phyloP scores from a whole-genome alignment of 2,113 vertebrate species.

The Chinchilla lanigera region DNA sequence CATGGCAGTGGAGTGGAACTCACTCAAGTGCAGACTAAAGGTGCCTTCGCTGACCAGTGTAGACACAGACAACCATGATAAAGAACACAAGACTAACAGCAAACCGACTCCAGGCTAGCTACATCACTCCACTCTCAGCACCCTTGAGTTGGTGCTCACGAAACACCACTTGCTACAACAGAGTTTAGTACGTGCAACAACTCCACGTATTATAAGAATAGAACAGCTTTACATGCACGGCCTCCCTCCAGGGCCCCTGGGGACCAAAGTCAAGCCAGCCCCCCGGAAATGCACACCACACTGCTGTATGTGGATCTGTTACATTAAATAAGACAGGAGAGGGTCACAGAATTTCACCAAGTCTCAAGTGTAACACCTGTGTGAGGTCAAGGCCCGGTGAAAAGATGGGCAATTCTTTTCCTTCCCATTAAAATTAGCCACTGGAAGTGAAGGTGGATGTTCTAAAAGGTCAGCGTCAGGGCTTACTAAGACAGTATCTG shows the following conservation, averaged over 20 bases:
- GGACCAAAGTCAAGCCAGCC: background rate
- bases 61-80: background rate
- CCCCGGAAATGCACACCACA: background rate
- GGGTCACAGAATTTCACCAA: background rate
- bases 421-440: slow-evolving; percentile 1
- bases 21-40: slow-evolving; percentile 15
- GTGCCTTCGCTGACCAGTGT: background rate
- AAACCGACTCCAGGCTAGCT: background rate
- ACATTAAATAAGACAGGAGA: background rate
- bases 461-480: background rate
- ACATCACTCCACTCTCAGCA: background rate
- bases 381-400: background rate
- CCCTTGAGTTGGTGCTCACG: background rate
- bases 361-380: background rate
- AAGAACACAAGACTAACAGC: background rate
- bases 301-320: background rate
- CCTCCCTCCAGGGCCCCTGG: background rate
- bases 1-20: background rate
- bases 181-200: background rate
- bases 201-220: background rate
- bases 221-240: background rate
- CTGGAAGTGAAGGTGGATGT: background rate
- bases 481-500: background rate
- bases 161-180: background rate
- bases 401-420: background rate